These are phyloP conservation scores for Phortica variegata DNA, from an alignment of 1,140 invertebrate species.

Conservation along the genomic window DNA sequence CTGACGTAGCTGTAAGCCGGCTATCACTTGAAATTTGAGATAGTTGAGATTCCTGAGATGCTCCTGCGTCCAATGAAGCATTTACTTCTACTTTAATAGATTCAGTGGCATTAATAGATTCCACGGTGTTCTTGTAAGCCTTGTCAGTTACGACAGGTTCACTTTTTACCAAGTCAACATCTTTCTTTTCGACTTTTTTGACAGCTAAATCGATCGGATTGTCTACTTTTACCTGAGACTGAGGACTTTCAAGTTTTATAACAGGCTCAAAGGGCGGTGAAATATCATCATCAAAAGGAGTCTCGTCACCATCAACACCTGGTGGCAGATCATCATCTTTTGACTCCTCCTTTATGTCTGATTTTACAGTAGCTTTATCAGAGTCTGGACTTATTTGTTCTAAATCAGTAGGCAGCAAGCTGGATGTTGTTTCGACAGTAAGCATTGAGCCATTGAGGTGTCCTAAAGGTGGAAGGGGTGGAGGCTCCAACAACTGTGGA, in stretches of 20 bases:
- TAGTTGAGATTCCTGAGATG: conserved; percentile 60
- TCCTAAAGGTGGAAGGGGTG: conserved; percentile 45
- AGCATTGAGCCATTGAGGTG: conserved; percentile 50
- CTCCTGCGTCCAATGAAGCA: conserved; percentile 28
- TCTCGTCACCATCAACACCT: conserved; percentile 59
- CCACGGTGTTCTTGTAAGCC: conserved; percentile 57
- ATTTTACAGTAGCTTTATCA: conserved; percentile 62
- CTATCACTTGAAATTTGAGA: conserved; percentile 66
- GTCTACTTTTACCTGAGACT: too few relatives aligned
- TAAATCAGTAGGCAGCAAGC: conserved; percentile 71
- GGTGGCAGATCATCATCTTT: conserved; percentile 34
- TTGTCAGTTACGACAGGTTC: conserved; percentile 24
- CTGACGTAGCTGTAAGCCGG: conserved; percentile 57
- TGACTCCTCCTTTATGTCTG: conserved; percentile 50
- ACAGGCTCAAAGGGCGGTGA: conserved; percentile 70
- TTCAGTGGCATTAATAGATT: conserved; percentile 17
- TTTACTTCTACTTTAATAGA: conserved; percentile 14
- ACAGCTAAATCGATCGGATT: neutral
- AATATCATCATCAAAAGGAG: conserved; percentile 61
- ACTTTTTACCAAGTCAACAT: conserved; percentile 12
- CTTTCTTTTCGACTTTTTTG: conserved; percentile 25
- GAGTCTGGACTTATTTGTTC: conserved; percentile 79
- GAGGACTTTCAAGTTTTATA: conserved; percentile 41
- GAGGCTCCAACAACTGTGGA: conserved; percentile 64
- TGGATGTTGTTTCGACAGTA: conserved; percentile 52